Percentiles rank a stretch among this genome's conserved stretches.
Conservation (phyloP, 2,888 invertebrate genomes). For the Apotomis turbidana region DNA sequence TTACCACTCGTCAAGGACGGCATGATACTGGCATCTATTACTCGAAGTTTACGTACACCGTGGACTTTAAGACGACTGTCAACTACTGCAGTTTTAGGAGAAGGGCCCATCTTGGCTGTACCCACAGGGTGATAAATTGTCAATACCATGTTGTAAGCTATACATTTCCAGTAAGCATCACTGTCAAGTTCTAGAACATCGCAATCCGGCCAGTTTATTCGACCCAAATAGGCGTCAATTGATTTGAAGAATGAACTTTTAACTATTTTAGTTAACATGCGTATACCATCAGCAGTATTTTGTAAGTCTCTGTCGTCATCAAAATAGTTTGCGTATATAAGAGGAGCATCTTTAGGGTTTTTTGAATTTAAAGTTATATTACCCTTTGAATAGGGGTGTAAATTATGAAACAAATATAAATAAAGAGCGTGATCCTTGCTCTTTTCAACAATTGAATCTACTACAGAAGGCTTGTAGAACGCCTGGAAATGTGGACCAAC, state of each 20-base stretch:
- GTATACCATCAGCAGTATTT: constrained; percentile 56
- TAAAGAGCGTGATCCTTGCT: constrained; percentile 61
- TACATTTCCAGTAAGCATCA: constrained; percentile 62
- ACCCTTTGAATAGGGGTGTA: constrained; percentile 82
- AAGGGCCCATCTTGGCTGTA: constrained; percentile 84
- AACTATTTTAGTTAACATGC: constrained; percentile 56
- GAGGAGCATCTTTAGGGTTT: constrained; percentile 84
- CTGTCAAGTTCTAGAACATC: constrained; percentile 54
- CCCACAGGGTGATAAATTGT: constrained; percentile 88
- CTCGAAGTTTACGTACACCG: constrained; percentile 85
- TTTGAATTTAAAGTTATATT: constrained; percentile 79
- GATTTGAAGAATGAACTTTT: constrained; percentile 58
- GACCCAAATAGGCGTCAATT: constrained; percentile 55
- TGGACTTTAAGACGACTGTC: constrained; percentile 86
- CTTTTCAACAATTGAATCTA: constrained; percentile 51
- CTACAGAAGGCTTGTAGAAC: constrained; percentile 53
- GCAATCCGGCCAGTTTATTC: constrained; percentile 58
- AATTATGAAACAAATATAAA: constrained; percentile 60
- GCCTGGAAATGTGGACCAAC: constrained; percentile 57
- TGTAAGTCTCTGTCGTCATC: constrained; percentile 79
- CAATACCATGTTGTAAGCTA: constrained; percentile 73
- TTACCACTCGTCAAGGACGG: constrained; percentile 89
- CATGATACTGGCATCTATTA: constrained; percentile 92
- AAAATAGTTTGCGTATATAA: constrained; percentile 86
- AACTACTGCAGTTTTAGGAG: constrained; percentile 68